These are phyloP conservation scores for Julus scanicus DNA, from an alignment of 2,888 invertebrate genomes.

Conservation along the genomic window DNA sequence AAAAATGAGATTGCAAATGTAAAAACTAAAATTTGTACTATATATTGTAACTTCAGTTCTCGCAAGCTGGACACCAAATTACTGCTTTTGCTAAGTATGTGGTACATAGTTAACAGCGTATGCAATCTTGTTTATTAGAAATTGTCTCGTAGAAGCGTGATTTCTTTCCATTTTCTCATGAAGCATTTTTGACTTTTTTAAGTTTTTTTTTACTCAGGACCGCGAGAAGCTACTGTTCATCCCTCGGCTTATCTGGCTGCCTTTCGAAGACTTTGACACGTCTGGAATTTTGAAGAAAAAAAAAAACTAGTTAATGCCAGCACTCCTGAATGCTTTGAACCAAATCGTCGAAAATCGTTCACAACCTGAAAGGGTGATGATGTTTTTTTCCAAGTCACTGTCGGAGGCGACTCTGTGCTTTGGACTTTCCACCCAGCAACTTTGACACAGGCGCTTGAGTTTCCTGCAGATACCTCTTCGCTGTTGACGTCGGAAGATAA, in stretches of 20 bases:
- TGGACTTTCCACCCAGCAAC: neutral
- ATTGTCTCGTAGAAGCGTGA: neutral
- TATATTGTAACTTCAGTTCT: too few relatives aligned
- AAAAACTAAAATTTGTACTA: too few relatives aligned
- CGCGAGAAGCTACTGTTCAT: neutral
- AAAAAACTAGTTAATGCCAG: neutral
- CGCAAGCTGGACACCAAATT: too few relatives aligned
- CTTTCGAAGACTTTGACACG: neutral
- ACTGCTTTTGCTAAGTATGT: too few relatives aligned
- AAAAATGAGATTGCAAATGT: too few relatives aligned
- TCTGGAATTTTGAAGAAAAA: neutral
- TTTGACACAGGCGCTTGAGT: neutral
- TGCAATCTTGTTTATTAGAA: too few relatives aligned
- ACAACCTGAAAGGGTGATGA: neutral
- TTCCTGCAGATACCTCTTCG: conserved; percentile 38
- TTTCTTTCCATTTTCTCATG: too few relatives aligned
- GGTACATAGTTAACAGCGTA: too few relatives aligned
- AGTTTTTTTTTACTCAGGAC: neutral
- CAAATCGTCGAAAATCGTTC: neutral
- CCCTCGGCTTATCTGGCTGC: conserved; percentile 27
- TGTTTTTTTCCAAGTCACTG: conserved; percentile 16
- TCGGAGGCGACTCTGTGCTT: neutral
- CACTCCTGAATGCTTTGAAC: neutral
- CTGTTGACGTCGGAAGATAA: conserved; percentile 73
- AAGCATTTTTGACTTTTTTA: too few relatives aligned